Evolutionary conservation across 2,888 invertebrate species (phyloP).

Genomic region (Acleris laterana): DNA sequence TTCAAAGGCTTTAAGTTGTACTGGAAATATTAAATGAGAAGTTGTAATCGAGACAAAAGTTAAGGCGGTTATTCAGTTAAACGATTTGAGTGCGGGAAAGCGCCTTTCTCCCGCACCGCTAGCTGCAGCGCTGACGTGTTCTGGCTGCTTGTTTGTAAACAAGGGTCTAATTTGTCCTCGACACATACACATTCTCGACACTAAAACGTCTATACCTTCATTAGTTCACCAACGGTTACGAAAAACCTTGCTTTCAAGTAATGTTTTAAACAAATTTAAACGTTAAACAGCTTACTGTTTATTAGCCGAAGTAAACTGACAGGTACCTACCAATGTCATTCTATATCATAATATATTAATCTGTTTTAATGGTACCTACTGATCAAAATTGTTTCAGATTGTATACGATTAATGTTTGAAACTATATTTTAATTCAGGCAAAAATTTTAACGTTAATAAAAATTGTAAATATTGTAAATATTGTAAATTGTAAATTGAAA

Average conservation of each 20-base stretch:
- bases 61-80: constrained; percentile 51
- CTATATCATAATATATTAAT: too few relatives aligned
- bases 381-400: too few relatives aligned
- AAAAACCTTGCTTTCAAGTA: constrained; percentile 24
- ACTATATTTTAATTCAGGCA: too few relatives aligned
- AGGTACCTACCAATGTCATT: too few relatives aligned
- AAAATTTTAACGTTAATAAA: too few relatives aligned
- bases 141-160: constrained; percentile 70
- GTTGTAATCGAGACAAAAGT: constrained; percentile 43
- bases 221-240: constrained; percentile 9
- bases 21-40: neutral
- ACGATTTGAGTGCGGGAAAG: constrained; percentile 71
- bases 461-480: too few relatives aligned
- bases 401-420: too few relatives aligned
- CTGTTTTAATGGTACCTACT: too few relatives aligned
- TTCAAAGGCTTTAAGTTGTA: neutral
- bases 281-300: neutral
- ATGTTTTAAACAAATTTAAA: constrained; percentile 1
- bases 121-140: constrained; percentile 56
- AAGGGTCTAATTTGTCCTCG: constrained; percentile 43
- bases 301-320: neutral
- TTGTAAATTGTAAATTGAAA: too few relatives aligned
- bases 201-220: neutral
- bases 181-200: constrained; percentile 20
- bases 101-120: constrained; percentile 74